Base-by-base conservation (phyloP, 2,888 invertebrate species). In the Lasioglossum lativentre region DNA sequence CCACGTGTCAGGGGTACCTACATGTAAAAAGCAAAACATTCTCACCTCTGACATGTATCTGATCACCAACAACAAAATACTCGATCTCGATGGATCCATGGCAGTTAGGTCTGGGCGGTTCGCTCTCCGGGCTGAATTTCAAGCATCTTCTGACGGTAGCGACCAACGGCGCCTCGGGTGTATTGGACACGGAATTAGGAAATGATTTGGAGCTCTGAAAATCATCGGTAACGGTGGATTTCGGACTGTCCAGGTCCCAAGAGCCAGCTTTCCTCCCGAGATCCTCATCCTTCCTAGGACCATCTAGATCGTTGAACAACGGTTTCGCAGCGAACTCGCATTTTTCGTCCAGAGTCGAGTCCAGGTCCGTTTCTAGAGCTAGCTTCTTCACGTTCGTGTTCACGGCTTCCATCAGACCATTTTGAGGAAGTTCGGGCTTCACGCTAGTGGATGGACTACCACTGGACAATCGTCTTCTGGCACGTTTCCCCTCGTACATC, bases 21-120 rank as follows among this genome's bases (percentile, higher is more conserved):
- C 6, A 23, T 2, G 6, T 6, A 5, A 8, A 3, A 52, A 8
- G 52, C 8, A 52, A 8, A 52, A 23, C 23, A 52, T 52, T 1
- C 63, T 97, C 95, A 97, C 97, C 97, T 95, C 97, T 97, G 92
- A 97, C 96, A 95, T 97, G 96, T 93, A 97, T 96, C 82, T 96
- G 95, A 87, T 96, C 96, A 88, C 96, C 96, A 56, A 95, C 95
- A n/a, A 96, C 95, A 66, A 96, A 95, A 83, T 97, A 96, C 93
- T 96, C 96, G 91, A 97, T 95, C 91, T 97, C 97, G 90, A 97
- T 96, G 4, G 96, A 96, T 40, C 97, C 97, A n/a, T 92, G 88
- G 14, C 89, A 88, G 42, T 89, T 90, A 19, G 90, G 83, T 75
- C 89, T 90, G 30, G 92, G 87, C 5, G 85, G 87, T 45, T 94